Evolutionary conservation across 2,113 vertebrate species (phyloP).

Genomic region (Psephotus haematonotus): DNA sequence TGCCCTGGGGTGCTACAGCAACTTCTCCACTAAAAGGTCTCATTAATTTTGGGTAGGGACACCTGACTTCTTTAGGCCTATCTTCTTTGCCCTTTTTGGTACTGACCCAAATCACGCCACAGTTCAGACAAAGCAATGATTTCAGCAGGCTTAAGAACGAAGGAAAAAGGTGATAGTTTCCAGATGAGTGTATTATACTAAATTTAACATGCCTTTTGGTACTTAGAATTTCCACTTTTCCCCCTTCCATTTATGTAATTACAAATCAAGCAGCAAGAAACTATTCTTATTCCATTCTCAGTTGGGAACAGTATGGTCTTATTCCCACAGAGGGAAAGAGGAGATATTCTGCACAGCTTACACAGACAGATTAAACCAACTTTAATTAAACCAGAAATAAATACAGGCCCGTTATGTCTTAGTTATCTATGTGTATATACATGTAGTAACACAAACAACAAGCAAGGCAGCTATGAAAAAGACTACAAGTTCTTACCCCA

Average conservation of each 20-base stretch:
- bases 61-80: slow-evolving; percentile 37
- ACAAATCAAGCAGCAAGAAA: slow-evolving; percentile 69
- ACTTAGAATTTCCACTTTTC: slow-evolving; percentile 73
- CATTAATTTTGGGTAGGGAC: neutral
- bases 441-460: neutral
- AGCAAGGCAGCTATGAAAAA: slow-evolving; percentile 7
- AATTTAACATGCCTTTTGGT: slow-evolving; percentile 73
- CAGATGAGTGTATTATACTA: slow-evolving; percentile 76
- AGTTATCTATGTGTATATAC: neutral
- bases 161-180: slow-evolving; percentile 74
- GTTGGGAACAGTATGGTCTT: neutral
- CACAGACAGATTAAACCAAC: slow-evolving; percentile 41
- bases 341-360: slow-evolving; percentile 31
- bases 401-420: slow-evolving; percentile 28
- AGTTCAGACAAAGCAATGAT: slow-evolving; percentile 16
- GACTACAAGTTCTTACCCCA: neutral
- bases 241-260: slow-evolving; percentile 65
- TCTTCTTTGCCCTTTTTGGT: slow-evolving; percentile 21
- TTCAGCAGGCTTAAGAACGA: slow-evolving; percentile 55
- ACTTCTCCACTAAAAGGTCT: neutral
- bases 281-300: neutral
- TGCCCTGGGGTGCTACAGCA: neutral
- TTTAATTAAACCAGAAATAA: slow-evolving; percentile 57
- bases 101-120: neutral
- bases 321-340: neutral